Evolutionary conservation across 53 echinoderm and acorn worm species (phyloP).

Genomic region (Crossaster papposus): DNA sequence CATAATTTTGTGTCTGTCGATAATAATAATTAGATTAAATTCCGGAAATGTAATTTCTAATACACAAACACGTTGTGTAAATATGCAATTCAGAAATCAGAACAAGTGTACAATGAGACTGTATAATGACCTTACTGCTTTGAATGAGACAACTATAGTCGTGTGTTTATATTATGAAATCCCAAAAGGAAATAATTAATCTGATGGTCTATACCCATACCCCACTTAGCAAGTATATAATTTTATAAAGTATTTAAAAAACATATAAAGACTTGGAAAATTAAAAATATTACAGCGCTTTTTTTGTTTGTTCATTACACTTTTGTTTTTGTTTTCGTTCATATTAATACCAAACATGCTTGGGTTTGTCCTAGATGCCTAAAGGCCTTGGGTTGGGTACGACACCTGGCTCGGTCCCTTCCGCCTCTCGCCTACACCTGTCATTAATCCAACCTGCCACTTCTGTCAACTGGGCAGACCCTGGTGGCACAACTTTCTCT

Average conservation of each 20-base stretch:
- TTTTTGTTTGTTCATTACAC: background rate
- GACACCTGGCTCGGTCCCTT: constrained; percentile 7
- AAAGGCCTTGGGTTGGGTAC: constrained; percentile 8
- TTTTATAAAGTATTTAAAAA: too few relatives aligned
- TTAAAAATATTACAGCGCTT: too few relatives aligned
- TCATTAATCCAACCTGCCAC: constrained; percentile 8
- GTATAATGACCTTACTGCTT: too few relatives aligned
- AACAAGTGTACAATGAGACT: too few relatives aligned
- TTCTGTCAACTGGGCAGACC: constrained; percentile 10
- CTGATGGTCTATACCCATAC: background rate
- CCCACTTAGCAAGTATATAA: too few relatives aligned
- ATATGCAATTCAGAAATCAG: too few relatives aligned
- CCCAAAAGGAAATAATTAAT: too few relatives aligned
- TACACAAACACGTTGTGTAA: too few relatives aligned
- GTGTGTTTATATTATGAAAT: too few relatives aligned
- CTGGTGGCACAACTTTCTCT: background rate
- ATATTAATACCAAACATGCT: background rate
- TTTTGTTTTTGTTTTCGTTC: background rate
- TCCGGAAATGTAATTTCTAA: background rate
- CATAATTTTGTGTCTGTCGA: background rate
- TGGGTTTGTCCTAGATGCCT: background rate
- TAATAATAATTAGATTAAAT: background rate
- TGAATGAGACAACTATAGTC: too few relatives aligned
- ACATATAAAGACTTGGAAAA: too few relatives aligned
- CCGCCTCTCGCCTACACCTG: constrained; percentile 30